phyloP scores from a whole-genome alignment of 2,113 vertebrate species.

The Nothocercus nigrocapillus region DNA sequence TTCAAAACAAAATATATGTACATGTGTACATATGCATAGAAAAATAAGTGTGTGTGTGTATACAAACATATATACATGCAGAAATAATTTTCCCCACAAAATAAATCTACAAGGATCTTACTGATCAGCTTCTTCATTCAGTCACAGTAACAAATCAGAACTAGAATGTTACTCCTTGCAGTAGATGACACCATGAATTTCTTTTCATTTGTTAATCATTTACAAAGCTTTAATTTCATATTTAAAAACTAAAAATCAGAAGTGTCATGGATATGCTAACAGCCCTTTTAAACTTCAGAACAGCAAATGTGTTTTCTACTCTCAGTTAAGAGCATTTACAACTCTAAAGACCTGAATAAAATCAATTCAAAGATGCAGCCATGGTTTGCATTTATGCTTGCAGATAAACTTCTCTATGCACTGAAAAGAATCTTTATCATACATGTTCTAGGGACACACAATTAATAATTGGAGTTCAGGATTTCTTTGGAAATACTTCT shows the following conservation, averaged over 20 bases:
- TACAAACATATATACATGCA: not conserved
- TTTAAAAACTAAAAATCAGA: not conserved
- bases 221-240: not conserved
- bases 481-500: not conserved
- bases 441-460: not conserved
- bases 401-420: not conserved
- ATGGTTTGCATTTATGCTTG: not conserved
- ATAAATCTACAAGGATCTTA: not conserved
- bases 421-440: not conserved
- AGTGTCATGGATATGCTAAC: not conserved
- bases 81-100: not conserved
- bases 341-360: not conserved
- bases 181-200: not conserved
- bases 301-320: not conserved
- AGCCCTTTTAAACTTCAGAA: not conserved
- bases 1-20: not conserved
- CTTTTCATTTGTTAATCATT: not conserved
- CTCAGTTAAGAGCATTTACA: not conserved
- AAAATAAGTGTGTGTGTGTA: not conserved
- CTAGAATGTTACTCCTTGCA: not conserved
- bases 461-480: not conserved
- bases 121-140: not conserved
- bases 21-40: not conserved
- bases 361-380: not conserved
- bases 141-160: not conserved